phyloP scores from a whole-genome alignment of 2,797 vertebrate genomes.

The Sebastes hopkinsi region DNA sequence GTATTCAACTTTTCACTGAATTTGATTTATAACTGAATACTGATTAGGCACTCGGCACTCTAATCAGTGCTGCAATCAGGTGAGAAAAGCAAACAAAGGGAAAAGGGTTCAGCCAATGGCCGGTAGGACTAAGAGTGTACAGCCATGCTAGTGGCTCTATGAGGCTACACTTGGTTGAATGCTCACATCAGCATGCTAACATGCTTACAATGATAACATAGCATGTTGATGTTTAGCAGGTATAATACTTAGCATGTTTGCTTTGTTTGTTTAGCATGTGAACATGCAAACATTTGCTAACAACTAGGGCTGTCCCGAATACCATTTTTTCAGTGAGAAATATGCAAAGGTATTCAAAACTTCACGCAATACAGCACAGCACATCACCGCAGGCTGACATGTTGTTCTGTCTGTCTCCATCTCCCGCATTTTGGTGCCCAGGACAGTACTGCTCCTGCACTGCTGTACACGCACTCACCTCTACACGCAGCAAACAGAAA shows the following conservation, averaged over 20 bases:
- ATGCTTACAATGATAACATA: not conserved
- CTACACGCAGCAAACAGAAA: too few species aligned
- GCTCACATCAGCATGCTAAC: not conserved
- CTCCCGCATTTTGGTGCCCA: too few species aligned
- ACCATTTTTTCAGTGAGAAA: too few species aligned
- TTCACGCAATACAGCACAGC: too few species aligned
- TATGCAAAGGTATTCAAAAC: too few species aligned
- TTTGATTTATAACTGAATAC: not conserved
- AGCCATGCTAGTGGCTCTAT: not conserved
- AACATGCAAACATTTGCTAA: not conserved
- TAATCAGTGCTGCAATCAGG: slow-evolving; percentile 12
- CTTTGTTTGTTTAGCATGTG: not conserved
- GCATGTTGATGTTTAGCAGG: not conserved
- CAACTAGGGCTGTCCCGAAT: not conserved
- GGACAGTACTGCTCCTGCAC: too few species aligned
- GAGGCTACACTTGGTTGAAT: not conserved
- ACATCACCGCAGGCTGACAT: too few species aligned
- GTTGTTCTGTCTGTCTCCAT: too few species aligned
- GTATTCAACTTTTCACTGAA: not conserved
- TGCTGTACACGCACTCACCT: too few species aligned
- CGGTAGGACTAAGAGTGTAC: not conserved
- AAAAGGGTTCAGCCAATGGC: not conserved
- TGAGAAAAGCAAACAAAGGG: not conserved
- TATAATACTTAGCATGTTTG: not conserved
- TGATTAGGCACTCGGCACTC: not conserved